These are phyloP conservation scores for Pterois miles DNA, from an alignment of 2,797 vertebrate species.

Conservation along the genomic window DNA sequence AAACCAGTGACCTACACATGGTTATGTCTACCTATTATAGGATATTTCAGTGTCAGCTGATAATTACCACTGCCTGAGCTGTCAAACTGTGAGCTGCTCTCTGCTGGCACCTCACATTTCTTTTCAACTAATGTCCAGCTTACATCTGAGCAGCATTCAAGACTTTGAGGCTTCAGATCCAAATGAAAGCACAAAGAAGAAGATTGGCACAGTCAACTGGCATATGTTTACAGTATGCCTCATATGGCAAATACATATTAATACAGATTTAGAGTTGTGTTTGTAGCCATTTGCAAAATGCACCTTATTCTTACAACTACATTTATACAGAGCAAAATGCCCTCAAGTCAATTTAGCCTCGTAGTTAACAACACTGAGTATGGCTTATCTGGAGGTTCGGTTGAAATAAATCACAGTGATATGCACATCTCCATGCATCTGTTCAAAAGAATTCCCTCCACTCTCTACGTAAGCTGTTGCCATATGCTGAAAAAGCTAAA, in stretches of 20 bases:
- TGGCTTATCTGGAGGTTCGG: slow-evolving; percentile 2
- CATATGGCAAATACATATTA: slow-evolving; percentile 19
- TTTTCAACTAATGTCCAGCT: slow-evolving; percentile 4
- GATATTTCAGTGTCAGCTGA: background rate
- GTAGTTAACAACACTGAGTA: background rate
- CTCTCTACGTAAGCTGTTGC: slow-evolving; percentile 5
- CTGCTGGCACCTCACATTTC: background rate
- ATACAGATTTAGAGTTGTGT: background rate
- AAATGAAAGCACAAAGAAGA: background rate
- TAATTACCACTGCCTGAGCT: background rate
- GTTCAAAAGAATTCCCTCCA: slow-evolving; percentile 19
- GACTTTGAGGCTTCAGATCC: slow-evolving; percentile 1
- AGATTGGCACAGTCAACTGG: background rate
- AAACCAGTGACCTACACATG: background rate
- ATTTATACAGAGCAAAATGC: background rate
- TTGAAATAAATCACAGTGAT: slow-evolving; percentile 18
- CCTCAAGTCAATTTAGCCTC: background rate
- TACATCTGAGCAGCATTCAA: background rate
- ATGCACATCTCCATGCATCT: slow-evolving; percentile 26
- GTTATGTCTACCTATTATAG: background rate
- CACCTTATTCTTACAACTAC: background rate
- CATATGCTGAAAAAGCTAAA: slow-evolving; percentile 34
- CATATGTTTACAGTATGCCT: slow-evolving; percentile 12
- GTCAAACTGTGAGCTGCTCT: background rate
- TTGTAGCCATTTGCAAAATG: background rate